Evolutionary conservation across 2,888 invertebrate species (phyloP), one percentile per base, ranked within the genome.

Genomic region (Pseudococcus jackbeardsleyi): DNA sequence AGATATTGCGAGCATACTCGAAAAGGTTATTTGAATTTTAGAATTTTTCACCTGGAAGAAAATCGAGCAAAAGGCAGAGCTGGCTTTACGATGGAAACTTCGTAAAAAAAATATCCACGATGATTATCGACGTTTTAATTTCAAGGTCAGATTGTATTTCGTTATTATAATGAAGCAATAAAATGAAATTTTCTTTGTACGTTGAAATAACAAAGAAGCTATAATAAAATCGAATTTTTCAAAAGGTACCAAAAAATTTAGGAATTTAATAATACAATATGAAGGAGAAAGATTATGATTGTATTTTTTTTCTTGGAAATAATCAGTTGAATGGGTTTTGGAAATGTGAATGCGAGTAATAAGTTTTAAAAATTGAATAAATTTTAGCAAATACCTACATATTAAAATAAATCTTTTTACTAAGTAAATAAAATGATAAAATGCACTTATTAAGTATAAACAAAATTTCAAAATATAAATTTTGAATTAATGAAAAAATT

Each of bases 91-190:
- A 59, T n/a, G n/a, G n/a, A n/a, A 59, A n/a, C 59, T 59, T 59
- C 0, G 59, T 33, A 59, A 59, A 59, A 59, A 59, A 59, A 59
- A 59, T 7, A 50, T 50, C n/a, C 19, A n/a, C 59, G n/a, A n/a
- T n/a, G 59, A 59, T 59, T 59, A 59, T 59, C 59, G 59, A 59
- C 59, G 59, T 59, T 59, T 59, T 59, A 59, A 59, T 59, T 59
- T 59, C 59, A 59, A 59, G 59, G 59, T n/a, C n/a, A 59, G 59
- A 59, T 59, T 17, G n/a, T 59, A 59, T 59, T 59, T 17, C 59
- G 59, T 19, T 59, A 59, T 59, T n/a, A 59, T 59, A 59, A 59
- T 59, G 59, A 59, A 59, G 59, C 59, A 59, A 59, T 59, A 59
- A 59, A 59, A 59, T 59, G 59, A 59, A 59, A 59, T n/a, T 59